Evolutionary conservation across 1,140 invertebrate genomes (phyloP), one percentile per base, ranked within the genome.

Genomic region (Platyscapa corneri): DNA sequence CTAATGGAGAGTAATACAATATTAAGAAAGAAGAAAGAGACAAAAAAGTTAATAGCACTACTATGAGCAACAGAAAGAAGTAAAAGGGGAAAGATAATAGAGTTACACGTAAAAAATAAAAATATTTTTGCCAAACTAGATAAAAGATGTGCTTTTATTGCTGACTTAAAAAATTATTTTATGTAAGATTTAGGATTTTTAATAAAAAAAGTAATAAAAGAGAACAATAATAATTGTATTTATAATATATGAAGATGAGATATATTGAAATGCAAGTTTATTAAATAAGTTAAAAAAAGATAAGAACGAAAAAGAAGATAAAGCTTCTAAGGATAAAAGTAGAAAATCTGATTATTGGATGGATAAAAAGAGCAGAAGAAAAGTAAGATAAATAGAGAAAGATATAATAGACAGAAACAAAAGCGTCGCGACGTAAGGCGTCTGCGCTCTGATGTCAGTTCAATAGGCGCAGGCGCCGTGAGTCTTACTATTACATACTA

Each of bases 341-440:
- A 67, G 42, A 30, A 34, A 67, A 67, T 32, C 12, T 30, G 30
- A 67, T 64, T 27, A 8, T 64, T 10, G 3, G 14, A 18, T 16
- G 8, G 16, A 12, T 6, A 53, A 72, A 42, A 5, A 53, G n/a
- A 65, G 2, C 27, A 1, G 12, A 18, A 79, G 10, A n/a, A 72
- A 39, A 56, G 5, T 6, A 37, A 82, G 53, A 37, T 20, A 82
- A 37, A 20, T 18, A 76, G 56, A 72, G n/a, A 75, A 53, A 85
- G 84, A 85, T 30, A 79, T 14, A 65, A 60, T 30, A 53, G 6
- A 0, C 30, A 75, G 30, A 82, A 74, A 30, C 67, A 83, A 82
- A 67, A 75, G 65, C 64, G 79, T 84, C 85, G 87, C 87, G 84
- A 34, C 88, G 87, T 83, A 65, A 49, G 87, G 88, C 90, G 89